These are phyloP conservation scores for Bimastos eiseni DNA, from an alignment of 2,888 invertebrate species.

Conservation along the genomic window DNA sequence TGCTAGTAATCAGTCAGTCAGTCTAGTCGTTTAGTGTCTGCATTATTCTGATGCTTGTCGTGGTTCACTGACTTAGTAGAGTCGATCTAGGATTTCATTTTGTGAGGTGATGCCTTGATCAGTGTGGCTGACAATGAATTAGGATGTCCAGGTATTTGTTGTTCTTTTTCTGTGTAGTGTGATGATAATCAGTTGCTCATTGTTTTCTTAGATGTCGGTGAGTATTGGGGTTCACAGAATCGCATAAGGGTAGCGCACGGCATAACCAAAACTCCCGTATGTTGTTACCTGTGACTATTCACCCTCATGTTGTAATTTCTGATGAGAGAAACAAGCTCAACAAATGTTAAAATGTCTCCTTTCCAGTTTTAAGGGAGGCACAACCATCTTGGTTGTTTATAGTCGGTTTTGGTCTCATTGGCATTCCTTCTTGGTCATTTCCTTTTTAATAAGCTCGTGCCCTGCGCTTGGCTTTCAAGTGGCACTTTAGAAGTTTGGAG, in stretches of 20 bases:
- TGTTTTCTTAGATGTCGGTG: constrained; percentile 6
- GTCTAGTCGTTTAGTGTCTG: too few species aligned
- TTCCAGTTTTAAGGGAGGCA: background rate
- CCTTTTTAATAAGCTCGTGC: too few species aligned
- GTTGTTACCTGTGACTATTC: background rate
- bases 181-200: constrained; percentile 3
- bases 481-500: too few species aligned
- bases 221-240: constrained; percentile 13
- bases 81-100: background rate
- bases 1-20: too few species aligned
- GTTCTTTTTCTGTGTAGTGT: constrained; percentile 1
- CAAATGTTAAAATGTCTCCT: background rate
- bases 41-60: background rate
- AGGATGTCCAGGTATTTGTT: background rate
- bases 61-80: background rate
- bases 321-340: background rate
- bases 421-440: background rate
- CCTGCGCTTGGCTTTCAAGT: too few species aligned
- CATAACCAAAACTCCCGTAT: background rate
- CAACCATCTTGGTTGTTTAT: background rate
- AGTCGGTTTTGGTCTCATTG: background rate
- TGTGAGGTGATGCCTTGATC: background rate
- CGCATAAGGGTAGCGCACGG: background rate
- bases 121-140: background rate
- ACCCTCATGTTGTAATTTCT: background rate